These are phyloP conservation scores for Cataglyphis albicans DNA, from an alignment of 2,888 invertebrate genomes.

Conservation along the genomic window DNA sequence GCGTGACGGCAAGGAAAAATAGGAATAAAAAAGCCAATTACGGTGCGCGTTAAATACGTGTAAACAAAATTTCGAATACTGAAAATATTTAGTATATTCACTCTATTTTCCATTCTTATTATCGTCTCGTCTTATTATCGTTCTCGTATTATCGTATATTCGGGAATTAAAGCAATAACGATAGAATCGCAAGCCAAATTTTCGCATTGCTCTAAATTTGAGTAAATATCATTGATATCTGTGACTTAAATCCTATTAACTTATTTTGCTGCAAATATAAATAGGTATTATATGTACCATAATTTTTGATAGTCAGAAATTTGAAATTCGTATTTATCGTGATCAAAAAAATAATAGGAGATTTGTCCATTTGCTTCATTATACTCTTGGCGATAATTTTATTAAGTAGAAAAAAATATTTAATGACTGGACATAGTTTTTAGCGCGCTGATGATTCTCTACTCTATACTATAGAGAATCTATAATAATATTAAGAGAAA, in stretches of 20 bases:
- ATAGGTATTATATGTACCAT: neutral
- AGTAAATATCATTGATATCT: neutral
- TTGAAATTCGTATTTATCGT: neutral
- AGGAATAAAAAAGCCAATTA: constrained; percentile 34
- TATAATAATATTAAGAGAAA: neutral
- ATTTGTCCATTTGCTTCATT: neutral
- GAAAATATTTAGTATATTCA: neutral
- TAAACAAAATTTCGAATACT: neutral
- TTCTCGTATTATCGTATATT: neutral
- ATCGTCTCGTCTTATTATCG: neutral
- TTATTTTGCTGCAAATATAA: neutral
- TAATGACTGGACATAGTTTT: neutral
- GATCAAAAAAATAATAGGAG: neutral
- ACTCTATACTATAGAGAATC: neutral
- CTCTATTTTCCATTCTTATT: neutral
- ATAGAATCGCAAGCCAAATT: neutral
- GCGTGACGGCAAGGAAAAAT: constrained; percentile 11
- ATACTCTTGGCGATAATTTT: neutral
- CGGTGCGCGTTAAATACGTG: neutral
- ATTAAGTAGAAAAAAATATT: neutral
- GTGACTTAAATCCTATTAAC: neutral
- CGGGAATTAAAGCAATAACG: neutral
- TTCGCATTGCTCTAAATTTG: neutral
- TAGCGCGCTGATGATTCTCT: neutral
- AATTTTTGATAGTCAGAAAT: neutral